Evolutionary conservation across 2,888 invertebrate species (phyloP), one percentile per base, ranked within the genome.

Genomic region (Amblyteles armatorius): DNA sequence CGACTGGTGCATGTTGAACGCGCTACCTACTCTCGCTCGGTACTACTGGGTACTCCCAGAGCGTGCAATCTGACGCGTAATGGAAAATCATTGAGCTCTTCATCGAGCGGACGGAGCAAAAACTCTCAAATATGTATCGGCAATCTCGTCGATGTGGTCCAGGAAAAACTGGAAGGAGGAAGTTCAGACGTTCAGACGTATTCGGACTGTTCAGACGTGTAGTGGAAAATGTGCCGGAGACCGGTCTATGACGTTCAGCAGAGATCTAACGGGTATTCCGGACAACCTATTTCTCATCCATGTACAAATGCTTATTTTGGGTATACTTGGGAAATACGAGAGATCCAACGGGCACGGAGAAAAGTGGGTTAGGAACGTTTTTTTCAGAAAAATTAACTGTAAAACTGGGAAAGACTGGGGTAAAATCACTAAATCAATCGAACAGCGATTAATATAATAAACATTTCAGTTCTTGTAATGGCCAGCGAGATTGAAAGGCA

Each of bases 51-150:
- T 16, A 33, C 48, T 60, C 48, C n/a, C n/a, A 33, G 63, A 16
- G 33, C 33, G 63, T 3, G 16, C n/a, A 33, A 29, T 33, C 3
- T 36, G 33, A 3, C 13, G 50, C n/a, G 57, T 78, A 63, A 65
- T 69, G 40, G 73, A 73, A 82, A 82, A 36, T 65, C 69, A 74
- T 69, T 60, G 60, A 72, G 65, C 67, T 69, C 68, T 73, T 65
- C 55, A 69, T 57, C 57, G 72, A 11, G 9, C 69, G 55, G 60
- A 50, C 55, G 22, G n/a, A 68, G n/a, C n/a, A 52, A 36, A 44
- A 48, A 33, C n/a, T 68, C 73, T 79, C 68, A 44, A 74, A 82
- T 82, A 82, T 69, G 55, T 50, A 74, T 69, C 52, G 63, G 68
- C 55, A 65, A 67, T 72, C 22, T 22, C 65, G 52, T 55, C 40